Percentiles rank a stretch among this genome's conserved stretches.
phyloP scores from a whole-genome alignment of 2,113 vertebrate species.

The Brachypodius melanocephalos region DNA sequence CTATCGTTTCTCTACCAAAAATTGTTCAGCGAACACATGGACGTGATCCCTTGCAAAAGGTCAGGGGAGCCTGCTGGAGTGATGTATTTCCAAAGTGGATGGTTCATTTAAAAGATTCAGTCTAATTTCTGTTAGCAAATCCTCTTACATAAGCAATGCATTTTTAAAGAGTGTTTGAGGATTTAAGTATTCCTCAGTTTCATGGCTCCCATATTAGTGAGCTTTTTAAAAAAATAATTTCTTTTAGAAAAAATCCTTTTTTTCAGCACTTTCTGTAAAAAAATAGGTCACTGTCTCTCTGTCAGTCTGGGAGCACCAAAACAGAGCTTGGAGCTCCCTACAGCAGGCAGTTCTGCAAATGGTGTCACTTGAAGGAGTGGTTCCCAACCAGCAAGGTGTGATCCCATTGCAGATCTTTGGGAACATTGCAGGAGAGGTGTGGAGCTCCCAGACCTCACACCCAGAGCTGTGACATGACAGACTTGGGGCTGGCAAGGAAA shows the following conservation, averaged over 20 bases:
- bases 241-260: background rate
- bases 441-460: background rate
- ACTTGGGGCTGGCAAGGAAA: no score
- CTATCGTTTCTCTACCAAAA: background rate
- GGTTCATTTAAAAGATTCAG: background rate
- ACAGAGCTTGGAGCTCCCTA: background rate
- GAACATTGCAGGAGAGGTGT: background rate
- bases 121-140: background rate
- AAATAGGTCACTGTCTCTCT: background rate
- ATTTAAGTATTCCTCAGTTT: background rate
- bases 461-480: background rate
- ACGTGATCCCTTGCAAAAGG: background rate
- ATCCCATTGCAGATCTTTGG: background rate
- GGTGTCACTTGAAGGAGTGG: background rate
- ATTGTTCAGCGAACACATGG: background rate
- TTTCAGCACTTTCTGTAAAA: background rate
- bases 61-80: background rate
- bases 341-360: background rate
- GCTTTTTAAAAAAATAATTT: background rate
- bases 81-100: background rate
- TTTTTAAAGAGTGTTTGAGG: background rate
- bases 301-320: background rate
- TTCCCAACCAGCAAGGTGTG: accelerated
- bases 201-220: background rate
- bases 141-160: background rate